A percentile compares a stretch with the other conserved stretches of the same genome.
These are phyloP conservation scores for Palloptera scutellata DNA, from an alignment of 2,888 invertebrate genomes.

Conservation along the genomic window DNA sequence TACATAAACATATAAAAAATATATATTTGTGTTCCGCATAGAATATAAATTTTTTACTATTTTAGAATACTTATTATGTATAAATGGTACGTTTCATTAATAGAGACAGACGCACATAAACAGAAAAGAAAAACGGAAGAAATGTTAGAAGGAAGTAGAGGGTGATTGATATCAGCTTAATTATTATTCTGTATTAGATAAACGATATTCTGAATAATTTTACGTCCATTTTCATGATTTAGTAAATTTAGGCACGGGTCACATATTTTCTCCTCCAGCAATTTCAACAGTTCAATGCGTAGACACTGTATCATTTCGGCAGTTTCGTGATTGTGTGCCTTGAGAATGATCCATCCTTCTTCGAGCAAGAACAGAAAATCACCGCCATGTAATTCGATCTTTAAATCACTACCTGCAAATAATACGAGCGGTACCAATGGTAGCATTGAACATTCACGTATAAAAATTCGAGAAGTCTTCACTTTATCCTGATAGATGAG, in stretches of 20 bases:
- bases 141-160: too few relatives aligned
- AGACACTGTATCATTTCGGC: conserved; percentile 84
- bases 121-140: neutral
- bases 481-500: conserved; percentile 85
- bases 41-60: neutral
- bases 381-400: conserved; percentile 77
- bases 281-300: conserved; percentile 75
- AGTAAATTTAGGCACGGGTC: conserved; percentile 79
- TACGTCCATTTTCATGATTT: conserved; percentile 77
- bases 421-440: conserved; percentile 77
- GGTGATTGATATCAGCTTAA: conserved; percentile 4
- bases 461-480: conserved; percentile 80
- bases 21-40: neutral
- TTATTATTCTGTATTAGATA: conserved; percentile 70
- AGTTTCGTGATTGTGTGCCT: conserved; percentile 79
- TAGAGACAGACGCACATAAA: neutral
- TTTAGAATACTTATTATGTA: too few relatives aligned
- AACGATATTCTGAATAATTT: conserved; percentile 79
- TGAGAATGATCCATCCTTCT: conserved; percentile 84
- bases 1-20: neutral
- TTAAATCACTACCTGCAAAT: conserved; percentile 76
- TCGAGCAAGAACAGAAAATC: conserved; percentile 78
- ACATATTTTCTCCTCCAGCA: conserved; percentile 84
- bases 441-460: conserved; percentile 83
- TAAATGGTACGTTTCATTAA: neutral